These are phyloP conservation scores for Bombus confusus DNA, from an alignment of 1,140 invertebrate genomes.

Conservation along the genomic window DNA sequence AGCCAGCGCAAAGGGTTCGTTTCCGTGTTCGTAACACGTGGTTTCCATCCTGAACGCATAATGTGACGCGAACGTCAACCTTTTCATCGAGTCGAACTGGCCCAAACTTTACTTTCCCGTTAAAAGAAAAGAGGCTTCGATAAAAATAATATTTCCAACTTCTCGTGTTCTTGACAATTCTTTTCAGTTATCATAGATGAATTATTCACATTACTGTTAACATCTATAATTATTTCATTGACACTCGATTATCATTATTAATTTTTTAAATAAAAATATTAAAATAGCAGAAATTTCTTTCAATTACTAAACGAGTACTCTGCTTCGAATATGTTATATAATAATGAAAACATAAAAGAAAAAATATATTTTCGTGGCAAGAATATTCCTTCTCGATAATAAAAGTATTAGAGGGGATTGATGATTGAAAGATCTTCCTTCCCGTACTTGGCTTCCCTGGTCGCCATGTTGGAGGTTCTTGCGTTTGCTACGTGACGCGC, in stretches of 20 bases:
- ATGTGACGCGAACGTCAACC: neutral
- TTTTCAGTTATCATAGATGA: neutral
- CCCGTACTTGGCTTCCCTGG: neutral
- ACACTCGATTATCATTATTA: too few relatives aligned
- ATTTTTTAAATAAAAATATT: too few relatives aligned
- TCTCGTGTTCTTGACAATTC: neutral
- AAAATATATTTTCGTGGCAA: too few relatives aligned
- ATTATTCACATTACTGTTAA: neutral
- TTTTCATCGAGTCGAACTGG: neutral
- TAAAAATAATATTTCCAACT: neutral
- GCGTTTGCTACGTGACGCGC: conserved; percentile 64
- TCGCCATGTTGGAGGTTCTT: conserved; percentile 12
- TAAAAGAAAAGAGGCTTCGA: neutral
- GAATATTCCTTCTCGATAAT: too few relatives aligned
- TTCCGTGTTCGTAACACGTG: conserved; percentile 53
- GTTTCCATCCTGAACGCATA: conserved; percentile 1
- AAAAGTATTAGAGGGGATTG: too few relatives aligned
- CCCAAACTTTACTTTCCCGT: neutral
- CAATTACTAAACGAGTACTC: too few relatives aligned
- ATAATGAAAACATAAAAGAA: neutral
- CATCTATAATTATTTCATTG: neutral
- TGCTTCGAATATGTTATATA: neutral
- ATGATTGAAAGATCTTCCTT: neutral
- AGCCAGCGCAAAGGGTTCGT: conserved; percentile 26
- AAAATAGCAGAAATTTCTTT: too few relatives aligned